These are phyloP conservation scores for Rhadinocentrus ornatus DNA, from an alignment of 2,797 vertebrate species.

Conservation along the genomic window DNA sequence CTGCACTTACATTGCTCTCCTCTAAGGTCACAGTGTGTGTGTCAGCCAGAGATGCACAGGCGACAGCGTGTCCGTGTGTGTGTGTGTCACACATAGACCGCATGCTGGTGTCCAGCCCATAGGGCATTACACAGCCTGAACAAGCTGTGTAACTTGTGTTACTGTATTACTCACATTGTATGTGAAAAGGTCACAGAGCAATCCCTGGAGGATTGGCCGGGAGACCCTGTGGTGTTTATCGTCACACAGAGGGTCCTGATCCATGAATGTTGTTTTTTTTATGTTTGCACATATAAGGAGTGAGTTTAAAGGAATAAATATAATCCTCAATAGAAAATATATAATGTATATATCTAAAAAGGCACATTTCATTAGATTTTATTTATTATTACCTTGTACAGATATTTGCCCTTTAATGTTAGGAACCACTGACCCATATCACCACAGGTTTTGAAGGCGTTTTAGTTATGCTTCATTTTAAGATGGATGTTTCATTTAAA, in stretches of 20 bases:
- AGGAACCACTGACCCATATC: background rate
- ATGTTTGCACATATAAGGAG: background rate
- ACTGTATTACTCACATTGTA: constrained; percentile 51
- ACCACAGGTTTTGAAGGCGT: no score
- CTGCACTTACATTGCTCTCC: constrained; percentile 31
- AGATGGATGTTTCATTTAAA: no score
- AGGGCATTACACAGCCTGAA: constrained; percentile 67
- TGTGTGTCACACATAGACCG: constrained; percentile 44
- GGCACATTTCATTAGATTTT: background rate
- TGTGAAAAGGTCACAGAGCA: constrained; percentile 69
- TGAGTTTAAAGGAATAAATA: background rate
- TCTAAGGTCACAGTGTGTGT: constrained; percentile 50
- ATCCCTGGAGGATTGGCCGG: constrained; percentile 61
- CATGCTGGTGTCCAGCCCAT: constrained; percentile 65
- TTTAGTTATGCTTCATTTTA: background rate
- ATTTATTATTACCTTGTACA: background rate
- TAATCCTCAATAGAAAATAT: background rate
- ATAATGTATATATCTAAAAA: no score
- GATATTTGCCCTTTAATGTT: background rate
- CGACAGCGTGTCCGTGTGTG: constrained; percentile 11
- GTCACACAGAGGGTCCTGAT: constrained; percentile 49
- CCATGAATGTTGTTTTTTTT: background rate
- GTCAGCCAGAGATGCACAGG: constrained; percentile 48
- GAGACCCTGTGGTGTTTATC: constrained; percentile 50
- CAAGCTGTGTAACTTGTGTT: constrained; percentile 66